Evolutionary conservation across 2,113 vertebrate species (phyloP), one percentile per base, ranked within the genome.

Genomic region (Catharus bicknelli): DNA sequence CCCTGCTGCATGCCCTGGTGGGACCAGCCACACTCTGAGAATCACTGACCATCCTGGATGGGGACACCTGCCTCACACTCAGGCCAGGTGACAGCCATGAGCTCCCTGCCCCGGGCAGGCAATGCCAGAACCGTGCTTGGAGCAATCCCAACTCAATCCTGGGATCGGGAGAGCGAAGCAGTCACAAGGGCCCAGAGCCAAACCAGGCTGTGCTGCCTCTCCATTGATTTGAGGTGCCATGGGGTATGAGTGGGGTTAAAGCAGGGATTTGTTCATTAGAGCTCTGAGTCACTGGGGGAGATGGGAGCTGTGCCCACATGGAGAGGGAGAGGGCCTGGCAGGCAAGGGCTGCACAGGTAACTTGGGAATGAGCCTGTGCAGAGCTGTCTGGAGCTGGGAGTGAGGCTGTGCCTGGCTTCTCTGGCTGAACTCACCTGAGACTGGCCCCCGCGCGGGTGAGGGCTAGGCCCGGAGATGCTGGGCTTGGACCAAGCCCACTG

Each of bases 401-500:
- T 2, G 2, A 70, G 64, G 55, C 62, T 19, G 14, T 2, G 73
- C 64, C 78, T 32, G 87, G n/a, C 11, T 68, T 8, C 23, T 22
- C 10, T 21, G 54, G 73, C 77, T 51, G 90, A 84, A 73, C 90
- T 96, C 95, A 99, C 99, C 98, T 99, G 99, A 83, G 99, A 99
- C 79, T 99, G 99, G 80, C 99, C 99, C 27, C 99, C 99, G 14
- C 99, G 97, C 0, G 99, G 99, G 92, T 99, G 99, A 68, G 99
- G 99, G 66, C 97, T 97, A 26, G 98, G 98, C 26, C 99, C 98
- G 0, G 98, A 97, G 95, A 99, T 98, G 92, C 93, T 95, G 4
- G 99, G 99, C 96, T 99, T 99, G 72, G 99, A 99, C 99, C 99
- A 99, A 32, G 98, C 98, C 99, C 99, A 99, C 97, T 99, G 99